Evolutionary conservation across 53 echinoderm and acorn worm genomes (phyloP).

Genomic region (Henricia sp.): DNA sequence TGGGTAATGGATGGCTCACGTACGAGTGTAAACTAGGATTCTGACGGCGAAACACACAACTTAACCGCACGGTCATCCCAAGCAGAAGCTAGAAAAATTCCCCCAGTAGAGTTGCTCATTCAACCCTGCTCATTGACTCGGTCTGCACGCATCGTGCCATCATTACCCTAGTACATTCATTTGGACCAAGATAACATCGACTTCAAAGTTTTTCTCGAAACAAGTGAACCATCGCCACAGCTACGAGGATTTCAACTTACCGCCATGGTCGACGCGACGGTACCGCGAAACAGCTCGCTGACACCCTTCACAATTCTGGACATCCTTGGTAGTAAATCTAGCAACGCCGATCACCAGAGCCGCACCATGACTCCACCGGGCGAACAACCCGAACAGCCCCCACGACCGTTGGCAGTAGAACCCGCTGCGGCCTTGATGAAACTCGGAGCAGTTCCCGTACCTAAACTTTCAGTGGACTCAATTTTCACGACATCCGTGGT

Average conservation of each 20-base stretch:
- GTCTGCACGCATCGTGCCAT: no score
- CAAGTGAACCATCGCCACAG: no score
- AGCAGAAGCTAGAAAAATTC: no score
- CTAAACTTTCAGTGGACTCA: constrained; percentile 10
- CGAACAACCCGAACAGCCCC: constrained; percentile 9
- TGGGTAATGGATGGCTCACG: constrained; percentile 5
- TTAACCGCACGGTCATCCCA: no score
- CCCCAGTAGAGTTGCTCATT: no score
- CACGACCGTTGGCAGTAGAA: constrained; percentile 4
- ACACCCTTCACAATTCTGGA: constrained; percentile 85
- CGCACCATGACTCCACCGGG: neutral
- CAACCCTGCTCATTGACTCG: no score
- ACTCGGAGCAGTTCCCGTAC: constrained; percentile 2
- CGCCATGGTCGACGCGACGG: constrained; percentile 36
- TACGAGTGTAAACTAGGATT: neutral
- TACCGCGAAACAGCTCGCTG: constrained; percentile 46
- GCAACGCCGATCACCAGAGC: neutral
- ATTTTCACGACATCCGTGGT: constrained; percentile 1
- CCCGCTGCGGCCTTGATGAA: neutral
- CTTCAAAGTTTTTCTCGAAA: no score
- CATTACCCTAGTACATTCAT: no score
- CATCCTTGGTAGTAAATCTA: constrained; percentile 64
- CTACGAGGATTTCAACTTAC: no score
- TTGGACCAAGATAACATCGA: no score
- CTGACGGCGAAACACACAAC: neutral